Base-by-base conservation (phyloP, 2,797 vertebrate genomes). In the Anguilla marmorata region DNA sequence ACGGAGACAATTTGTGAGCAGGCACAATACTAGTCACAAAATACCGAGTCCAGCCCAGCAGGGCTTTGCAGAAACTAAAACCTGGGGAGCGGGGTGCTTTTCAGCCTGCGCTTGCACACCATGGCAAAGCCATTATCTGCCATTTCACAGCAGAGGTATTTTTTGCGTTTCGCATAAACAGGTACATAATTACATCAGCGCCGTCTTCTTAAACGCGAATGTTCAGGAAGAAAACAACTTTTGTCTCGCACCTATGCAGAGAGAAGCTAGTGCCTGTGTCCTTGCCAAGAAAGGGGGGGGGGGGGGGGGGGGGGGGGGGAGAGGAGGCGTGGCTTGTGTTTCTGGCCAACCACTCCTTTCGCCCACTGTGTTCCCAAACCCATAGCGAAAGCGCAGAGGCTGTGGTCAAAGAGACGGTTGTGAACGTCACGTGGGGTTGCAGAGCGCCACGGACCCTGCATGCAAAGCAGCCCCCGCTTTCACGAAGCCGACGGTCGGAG, bases 361-460 rank as follows among this genome's bases (percentile, higher is more conserved):
- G 50, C 50, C 89, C 63, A 85, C n/a, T 63, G 56, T 80, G 86
- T 88, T 69, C 88, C 88, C 91, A 76, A 84, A 90, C 90, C 90
- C 90, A 88, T 90, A 90, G 91, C 90, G 92, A 94, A 93, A 92
- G 91, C 91, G 92, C 94, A 91, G 90, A 93, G 92, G 90, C 88
- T 87, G 74, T 91, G 93, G 94, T 95, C 94, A 96, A 95, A 95
- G 94, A 92, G 94, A 95, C 95, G 95, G 94, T 96, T 96, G 95
- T 96, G 94, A 93, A 94, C 92, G 95, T 95, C 93, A 94, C 93
- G 94, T 92, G 93, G 92, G 94, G 66, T 92, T 89, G 90, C 90
- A 87, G 88, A 85, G 86, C 54, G 90, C 87, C 89, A 93, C 89
- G 91, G 91, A 91, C 45, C 92, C 93, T 94, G 95, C 94, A 96